Evolutionary conservation across 2,888 invertebrate species (phyloP).

Genomic region (Pseudococcus viburni): DNA sequence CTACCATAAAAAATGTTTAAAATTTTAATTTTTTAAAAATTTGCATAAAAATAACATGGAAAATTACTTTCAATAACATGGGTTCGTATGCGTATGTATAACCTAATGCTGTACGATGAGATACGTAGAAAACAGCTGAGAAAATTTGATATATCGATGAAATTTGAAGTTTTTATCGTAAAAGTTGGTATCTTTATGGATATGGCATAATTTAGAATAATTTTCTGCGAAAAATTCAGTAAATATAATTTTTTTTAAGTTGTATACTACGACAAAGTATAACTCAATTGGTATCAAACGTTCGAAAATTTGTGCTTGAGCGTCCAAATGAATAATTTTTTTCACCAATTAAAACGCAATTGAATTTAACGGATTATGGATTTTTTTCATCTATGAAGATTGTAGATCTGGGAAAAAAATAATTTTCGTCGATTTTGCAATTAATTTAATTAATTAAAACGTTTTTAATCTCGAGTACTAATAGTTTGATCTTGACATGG

Average conservation of each 20-base stretch:
- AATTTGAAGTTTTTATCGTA: neutral
- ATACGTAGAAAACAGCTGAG: too few species aligned
- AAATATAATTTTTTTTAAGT: neutral
- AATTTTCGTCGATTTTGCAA: neutral
- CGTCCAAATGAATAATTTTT: neutral
- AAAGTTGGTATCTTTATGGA: neutral
- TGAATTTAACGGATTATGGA: neutral
- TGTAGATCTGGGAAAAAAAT: neutral
- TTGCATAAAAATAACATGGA: too few species aligned
- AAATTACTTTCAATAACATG: too few species aligned
- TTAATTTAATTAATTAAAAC: slow-evolving; percentile 9
- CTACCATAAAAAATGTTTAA: too few species aligned
- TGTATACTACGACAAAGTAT: neutral
- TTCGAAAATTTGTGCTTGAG: neutral
- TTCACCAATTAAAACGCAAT: neutral
- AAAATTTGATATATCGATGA: too few species aligned
- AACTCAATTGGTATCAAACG: neutral
- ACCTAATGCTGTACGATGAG: too few species aligned
- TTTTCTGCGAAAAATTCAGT: neutral
- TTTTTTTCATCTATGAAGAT: neutral
- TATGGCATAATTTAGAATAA: neutral
- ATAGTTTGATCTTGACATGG: neutral
- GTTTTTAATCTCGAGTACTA: neutral
- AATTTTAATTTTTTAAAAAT: too few species aligned
- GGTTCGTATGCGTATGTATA: too few species aligned